Evolutionary conservation across 2,113 vertebrate genomes (phyloP).

Genomic region (Scomber scombrus): DNA sequence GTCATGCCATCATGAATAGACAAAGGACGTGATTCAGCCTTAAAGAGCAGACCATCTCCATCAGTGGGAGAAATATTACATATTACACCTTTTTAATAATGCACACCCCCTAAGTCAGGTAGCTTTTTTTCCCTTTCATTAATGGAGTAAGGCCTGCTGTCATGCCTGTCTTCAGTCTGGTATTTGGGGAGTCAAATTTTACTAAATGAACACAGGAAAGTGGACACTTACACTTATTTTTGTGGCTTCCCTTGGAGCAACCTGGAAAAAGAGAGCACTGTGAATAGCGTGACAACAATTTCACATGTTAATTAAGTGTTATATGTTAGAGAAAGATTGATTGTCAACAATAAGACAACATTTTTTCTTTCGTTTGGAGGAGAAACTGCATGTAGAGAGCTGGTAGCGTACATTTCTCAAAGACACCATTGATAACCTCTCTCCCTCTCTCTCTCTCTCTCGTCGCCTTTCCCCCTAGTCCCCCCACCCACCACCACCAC

Average conservation of each 20-base stretch:
- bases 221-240: constrained; percentile 96
- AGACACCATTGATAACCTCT: constrained; percentile 45
- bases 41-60: background rate
- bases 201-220: background rate
- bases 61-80: background rate
- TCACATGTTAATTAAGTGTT: background rate
- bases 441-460: background rate
- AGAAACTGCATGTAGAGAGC: constrained; percentile 5
- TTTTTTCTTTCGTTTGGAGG: background rate
- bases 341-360: background rate
- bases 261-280: constrained; percentile 83
- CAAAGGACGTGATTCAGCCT: background rate
- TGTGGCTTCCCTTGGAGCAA: constrained; percentile 89
- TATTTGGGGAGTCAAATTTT: background rate
- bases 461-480: background rate
- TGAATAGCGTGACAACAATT: background rate
- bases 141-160: too few relatives aligned
- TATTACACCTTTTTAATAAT: background rate
- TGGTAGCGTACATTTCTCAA: constrained; percentile 43
- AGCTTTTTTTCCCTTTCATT: background rate
- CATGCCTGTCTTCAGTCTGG: background rate
- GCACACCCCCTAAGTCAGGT: background rate
- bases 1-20: background rate
- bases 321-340: background rate
- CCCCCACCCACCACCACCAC: background rate